Evolutionary conservation across 2,113 vertebrate genomes (phyloP), one percentile per base, ranked within the genome.

Genomic region (Fulmarus glacialis): DNA sequence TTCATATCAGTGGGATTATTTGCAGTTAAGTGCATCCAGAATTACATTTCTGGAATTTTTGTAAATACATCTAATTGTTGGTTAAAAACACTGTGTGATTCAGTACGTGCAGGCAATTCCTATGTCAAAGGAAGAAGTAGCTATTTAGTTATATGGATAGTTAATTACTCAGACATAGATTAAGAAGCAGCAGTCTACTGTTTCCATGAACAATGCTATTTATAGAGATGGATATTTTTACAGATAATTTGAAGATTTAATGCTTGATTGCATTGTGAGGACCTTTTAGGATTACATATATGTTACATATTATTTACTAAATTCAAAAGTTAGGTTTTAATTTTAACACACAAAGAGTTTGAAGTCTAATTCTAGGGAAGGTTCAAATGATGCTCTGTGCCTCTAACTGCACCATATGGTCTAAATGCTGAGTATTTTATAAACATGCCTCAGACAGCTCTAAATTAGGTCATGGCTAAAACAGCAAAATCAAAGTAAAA

Each of bases 391-490:
- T 73, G 27, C 10, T 92, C 42, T 92, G 26, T 84, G 91, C 15
- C 40, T 97, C 68, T 93, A 90, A 93, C 74, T 87, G 77, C 72
- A 89, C 89, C 94, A 97, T 96, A 97, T 91, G 93, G 94, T 93
- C 66, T 79, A 91, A 96, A 94, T 80, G 77, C 73, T 82, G 64
- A 82, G 72, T 82, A 84, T 94, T 92, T 93, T 82, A 96, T 75
- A 95, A 91, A 95, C 66, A 67, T 73, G 82, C 55, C 40, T 72
- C 70, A 95, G 87, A 96, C 74, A 91, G 84, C 75, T 90, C 68
- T 95, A 94, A 96, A 94, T 86, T 95, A 94, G 89, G 89, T 95
- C 96, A 97, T 88, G 93, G 82, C 89, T 94, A 93, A 96, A 97
- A 34, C 56, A 89, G 79, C 48, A 89, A 90, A 90, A 87, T 79